Evolutionary conservation across 2,113 vertebrate species (phyloP), one percentile per base, ranked within the genome.

Genomic region (Aldabrachelys gigantea): DNA sequence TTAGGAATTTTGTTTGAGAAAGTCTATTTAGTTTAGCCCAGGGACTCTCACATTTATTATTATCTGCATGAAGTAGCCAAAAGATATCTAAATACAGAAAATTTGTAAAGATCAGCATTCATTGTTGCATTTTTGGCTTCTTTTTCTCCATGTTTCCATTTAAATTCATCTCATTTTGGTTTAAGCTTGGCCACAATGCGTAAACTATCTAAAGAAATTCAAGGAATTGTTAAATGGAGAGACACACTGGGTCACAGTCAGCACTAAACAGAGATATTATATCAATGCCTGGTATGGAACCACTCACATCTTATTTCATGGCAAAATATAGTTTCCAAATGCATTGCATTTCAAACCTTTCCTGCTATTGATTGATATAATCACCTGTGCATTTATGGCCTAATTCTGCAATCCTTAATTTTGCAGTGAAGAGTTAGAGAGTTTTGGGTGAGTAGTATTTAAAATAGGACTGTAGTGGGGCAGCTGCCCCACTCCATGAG

Each of bases 371-470:
- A 14, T 76, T 76, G 41, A 24, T 76, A 76, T 76, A 44, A 76
- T 44, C 24, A 44, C 22, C 10, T 91, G 22, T 27, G 11, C 12
- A 76, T 76, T 76, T 25, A 44, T 44, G 10, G 41, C 44, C 22
- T 8, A 4, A 49, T 92, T 95, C 54, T 41, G 0, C 17, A 76
- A 2, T 0, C 89, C 84, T 78, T 57, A 16, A 88, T 95, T 41
- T 93, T 69, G 19, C 52, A 19, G 10, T 81, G 79, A 89, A 87
- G 53, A 14, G 8, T 0, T 0, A 59, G n/a, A 75, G 49, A 31
- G 11, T 78, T 96, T 96, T 88, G 49, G 21, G 85, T 82, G 82
- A 94, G 84, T 80, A 94, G 94, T 80, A 94, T 85, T 85, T 85
- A 84, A 49, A 22, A n/a, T 14, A 12, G 53, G 53, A 50, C 49